Conservation (phyloP, 2,113 vertebrate species). For the Pongo pygmaeus region DNA sequence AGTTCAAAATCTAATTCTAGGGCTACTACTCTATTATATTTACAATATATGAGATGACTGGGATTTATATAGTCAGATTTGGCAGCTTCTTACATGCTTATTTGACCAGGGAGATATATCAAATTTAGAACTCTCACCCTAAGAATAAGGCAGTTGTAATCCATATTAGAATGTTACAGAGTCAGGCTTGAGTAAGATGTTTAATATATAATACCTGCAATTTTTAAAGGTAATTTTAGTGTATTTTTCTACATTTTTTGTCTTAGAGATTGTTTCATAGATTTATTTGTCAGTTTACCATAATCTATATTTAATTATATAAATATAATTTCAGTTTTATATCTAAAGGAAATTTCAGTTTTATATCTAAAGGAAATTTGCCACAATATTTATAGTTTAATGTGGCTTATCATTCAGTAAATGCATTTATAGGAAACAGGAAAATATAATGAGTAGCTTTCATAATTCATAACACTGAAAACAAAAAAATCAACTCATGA, state of each 20-base stretch:
- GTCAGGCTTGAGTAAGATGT: constrained; percentile 4
- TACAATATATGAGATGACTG: constrained; percentile 44
- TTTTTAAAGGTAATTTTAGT: background rate
- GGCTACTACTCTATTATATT: background rate
- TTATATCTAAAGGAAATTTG: background rate
- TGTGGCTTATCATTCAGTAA: background rate
- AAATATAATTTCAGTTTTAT: constrained; percentile 5
- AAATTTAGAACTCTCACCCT: constrained; percentile 40
- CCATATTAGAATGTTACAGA: constrained; percentile 53
- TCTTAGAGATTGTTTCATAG: background rate
- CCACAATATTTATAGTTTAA: background rate
- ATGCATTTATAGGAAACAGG: background rate
- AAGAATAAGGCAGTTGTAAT: constrained; percentile 64
- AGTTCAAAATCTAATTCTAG: background rate
- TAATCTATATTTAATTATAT: background rate
- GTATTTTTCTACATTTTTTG: background rate
- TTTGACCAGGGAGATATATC: constrained; percentile 32
- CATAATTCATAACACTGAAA: background rate
- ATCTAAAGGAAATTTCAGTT: background rate
- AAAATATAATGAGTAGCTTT: background rate
- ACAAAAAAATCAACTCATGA: background rate
- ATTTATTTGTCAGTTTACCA: background rate
- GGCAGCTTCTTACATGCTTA: constrained; percentile 49
- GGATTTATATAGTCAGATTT: constrained; percentile 61
- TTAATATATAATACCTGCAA: constrained; percentile 17